Evolutionary conservation across 2,888 invertebrate species (phyloP).

Genomic region (Melanophora roralis): DNA sequence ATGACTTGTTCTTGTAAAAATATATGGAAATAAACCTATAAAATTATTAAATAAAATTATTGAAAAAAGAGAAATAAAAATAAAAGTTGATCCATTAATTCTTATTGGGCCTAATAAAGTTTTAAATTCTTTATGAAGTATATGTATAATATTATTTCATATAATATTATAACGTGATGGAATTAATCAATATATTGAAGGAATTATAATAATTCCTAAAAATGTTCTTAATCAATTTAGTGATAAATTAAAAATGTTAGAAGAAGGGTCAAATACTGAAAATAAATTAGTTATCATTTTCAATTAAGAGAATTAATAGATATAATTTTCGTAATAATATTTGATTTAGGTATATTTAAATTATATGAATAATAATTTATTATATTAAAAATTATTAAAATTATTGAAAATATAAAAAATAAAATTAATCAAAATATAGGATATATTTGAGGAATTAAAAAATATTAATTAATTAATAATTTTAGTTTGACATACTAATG

Average conservation of each 20-base stretch:
- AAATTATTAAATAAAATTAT: constrained; percentile 82
- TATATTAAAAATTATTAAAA: constrained; percentile 79
- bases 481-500: constrained; percentile 84
- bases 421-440: constrained; percentile 79
- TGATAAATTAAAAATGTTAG: constrained; percentile 78
- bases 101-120: constrained; percentile 59
- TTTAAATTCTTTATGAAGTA: constrained; percentile 72
- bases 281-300: constrained; percentile 85
- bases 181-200: constrained; percentile 79
- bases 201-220: constrained; percentile 74
- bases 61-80: constrained; percentile 49
- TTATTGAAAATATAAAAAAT: constrained; percentile 75
- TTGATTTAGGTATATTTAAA: constrained; percentile 70
- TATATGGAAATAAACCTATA: constrained; percentile 78
- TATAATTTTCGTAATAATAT: constrained; percentile 66
- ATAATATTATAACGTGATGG: constrained; percentile 79
- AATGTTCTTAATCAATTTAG: constrained; percentile 80
- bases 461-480: constrained; percentile 80
- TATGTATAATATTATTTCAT: constrained; percentile 74
- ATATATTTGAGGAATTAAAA: constrained; percentile 84
- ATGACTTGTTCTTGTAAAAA: constrained; percentile 70
- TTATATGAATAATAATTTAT: constrained; percentile 79
- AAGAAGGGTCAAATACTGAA: constrained; percentile 82
- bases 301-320: constrained; percentile 74
- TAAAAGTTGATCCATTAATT: constrained; percentile 40